phyloP scores from a whole-genome alignment of 1,140 invertebrate genomes.

The Drosophila sulfurigaster region DNA sequence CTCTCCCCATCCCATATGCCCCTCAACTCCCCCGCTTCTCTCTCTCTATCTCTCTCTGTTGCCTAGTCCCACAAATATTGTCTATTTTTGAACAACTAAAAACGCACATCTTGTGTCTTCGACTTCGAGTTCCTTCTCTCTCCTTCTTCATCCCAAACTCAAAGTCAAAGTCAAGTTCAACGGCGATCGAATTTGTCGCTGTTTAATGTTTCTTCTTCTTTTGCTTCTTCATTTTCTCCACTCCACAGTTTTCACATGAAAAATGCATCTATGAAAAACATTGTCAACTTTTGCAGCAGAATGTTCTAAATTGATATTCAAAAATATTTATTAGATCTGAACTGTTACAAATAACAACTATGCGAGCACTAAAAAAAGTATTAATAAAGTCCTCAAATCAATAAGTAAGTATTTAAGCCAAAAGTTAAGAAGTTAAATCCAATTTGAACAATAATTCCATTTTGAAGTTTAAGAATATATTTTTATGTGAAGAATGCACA shows the following conservation, averaged over 20 bases:
- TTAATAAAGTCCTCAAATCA: too few relatives aligned
- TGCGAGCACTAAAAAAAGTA: too few relatives aligned
- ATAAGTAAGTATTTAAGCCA: too few relatives aligned
- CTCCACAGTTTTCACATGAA: neutral
- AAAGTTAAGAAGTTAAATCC: too few relatives aligned
- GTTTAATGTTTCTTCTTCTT: constrained; percentile 1
- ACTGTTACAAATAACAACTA: too few relatives aligned
- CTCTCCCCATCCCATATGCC: neutral
- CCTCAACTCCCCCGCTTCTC: neutral
- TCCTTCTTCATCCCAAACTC: constrained; percentile 40
- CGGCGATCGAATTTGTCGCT: constrained; percentile 51
- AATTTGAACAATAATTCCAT: too few relatives aligned
- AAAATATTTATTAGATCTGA: too few relatives aligned
- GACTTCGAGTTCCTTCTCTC: constrained; percentile 8
- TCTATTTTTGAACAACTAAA: constrained; percentile 32
- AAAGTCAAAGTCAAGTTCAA: constrained; percentile 73
- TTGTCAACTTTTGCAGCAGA: neutral
- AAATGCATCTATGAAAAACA: neutral
- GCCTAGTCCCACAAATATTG: constrained; percentile 35
- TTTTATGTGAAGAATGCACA: too few relatives aligned
- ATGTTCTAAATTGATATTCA: too few relatives aligned
- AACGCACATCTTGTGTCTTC: constrained; percentile 11
- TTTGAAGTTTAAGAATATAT: too few relatives aligned
- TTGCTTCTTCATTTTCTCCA: neutral
- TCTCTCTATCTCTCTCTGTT: neutral